phyloP scores from a whole-genome alignment of 1,140 invertebrate genomes.

The Antheraea mylitta region DNA sequence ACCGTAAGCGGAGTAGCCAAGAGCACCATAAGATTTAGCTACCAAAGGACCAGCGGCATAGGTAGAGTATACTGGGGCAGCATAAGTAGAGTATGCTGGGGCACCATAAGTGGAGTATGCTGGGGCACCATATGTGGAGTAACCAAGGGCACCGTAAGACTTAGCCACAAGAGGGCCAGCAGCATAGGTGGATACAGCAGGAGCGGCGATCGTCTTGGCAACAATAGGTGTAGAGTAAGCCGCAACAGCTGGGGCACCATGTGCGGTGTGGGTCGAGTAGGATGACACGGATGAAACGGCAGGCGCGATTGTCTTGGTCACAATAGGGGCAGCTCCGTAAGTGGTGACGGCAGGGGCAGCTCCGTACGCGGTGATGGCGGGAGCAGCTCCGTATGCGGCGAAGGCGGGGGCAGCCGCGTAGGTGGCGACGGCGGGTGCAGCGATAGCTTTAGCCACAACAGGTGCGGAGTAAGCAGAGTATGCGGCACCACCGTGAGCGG shows the following conservation, averaged over 20 bases:
- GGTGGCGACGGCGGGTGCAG: conserved; percentile 21
- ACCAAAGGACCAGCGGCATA: conserved; percentile 28
- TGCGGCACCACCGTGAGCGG: conserved; percentile 47
- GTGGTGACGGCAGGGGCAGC: conserved; percentile 28
- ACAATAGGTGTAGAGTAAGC: conserved; percentile 26
- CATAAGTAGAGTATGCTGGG: conserved; percentile 29
- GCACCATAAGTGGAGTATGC: conserved; percentile 30
- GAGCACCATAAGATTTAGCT: conserved; percentile 28
- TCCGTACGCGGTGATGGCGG: conserved; percentile 33
- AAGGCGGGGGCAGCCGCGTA: conserved; percentile 27
- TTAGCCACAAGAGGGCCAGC: conserved; percentile 19
- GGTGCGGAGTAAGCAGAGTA: conserved; percentile 30
- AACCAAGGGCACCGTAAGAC: conserved; percentile 27
- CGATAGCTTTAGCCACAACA: conserved; percentile 16
- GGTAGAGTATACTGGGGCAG: conserved; percentile 27
- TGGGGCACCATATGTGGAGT: conserved; percentile 24
- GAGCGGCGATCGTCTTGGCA: conserved; percentile 28
- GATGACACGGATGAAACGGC: conserved; percentile 50
- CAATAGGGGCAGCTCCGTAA: conserved; percentile 31
- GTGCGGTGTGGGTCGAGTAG: conserved; percentile 45
- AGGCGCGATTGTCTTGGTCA: conserved; percentile 39
- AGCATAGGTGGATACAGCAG: conserved; percentile 36
- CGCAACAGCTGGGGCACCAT: conserved; percentile 27
- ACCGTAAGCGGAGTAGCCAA: conserved; percentile 11
- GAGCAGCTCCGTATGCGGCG: conserved; percentile 29